Conservation (phyloP, 2,888 invertebrate species). For the Tipula vernalis region DNA sequence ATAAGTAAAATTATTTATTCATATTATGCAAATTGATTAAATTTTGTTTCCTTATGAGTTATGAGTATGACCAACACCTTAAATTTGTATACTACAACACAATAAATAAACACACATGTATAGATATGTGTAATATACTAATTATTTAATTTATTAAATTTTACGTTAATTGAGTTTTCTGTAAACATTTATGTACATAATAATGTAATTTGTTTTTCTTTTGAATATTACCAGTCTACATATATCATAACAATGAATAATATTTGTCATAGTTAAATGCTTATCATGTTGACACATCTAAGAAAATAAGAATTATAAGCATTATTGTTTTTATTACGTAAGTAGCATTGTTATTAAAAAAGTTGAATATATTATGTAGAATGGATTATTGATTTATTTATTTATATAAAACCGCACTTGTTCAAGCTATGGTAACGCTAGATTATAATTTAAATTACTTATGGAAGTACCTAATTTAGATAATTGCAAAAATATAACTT, state of each 20-base stretch:
- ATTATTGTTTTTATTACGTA: neutral
- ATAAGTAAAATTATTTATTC: neutral
- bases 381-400: neutral
- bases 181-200: neutral
- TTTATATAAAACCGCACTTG: neutral
- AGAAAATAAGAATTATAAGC: neutral
- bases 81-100: neutral
- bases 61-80: neutral
- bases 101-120: neutral
- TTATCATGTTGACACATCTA: neutral
- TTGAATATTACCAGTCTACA: neutral
- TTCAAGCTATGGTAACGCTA: neutral
- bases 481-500: too few relatives aligned
- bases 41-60: neutral
- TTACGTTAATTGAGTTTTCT: neutral
- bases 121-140: neutral
- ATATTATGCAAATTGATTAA: neutral
- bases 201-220: neutral
- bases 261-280: neutral
- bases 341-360: neutral
- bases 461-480: too few relatives aligned
- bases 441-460: too few relatives aligned
- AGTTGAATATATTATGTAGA: neutral
- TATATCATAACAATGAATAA: constrained; percentile 4
- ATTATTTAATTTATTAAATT: constrained; percentile 4